A percentile compares a stretch with the other conserved stretches of the same genome.
These are phyloP conservation scores for Himantopus leucocephalus DNA, from an alignment of 2,113 vertebrate genomes.

Conservation along the genomic window DNA sequence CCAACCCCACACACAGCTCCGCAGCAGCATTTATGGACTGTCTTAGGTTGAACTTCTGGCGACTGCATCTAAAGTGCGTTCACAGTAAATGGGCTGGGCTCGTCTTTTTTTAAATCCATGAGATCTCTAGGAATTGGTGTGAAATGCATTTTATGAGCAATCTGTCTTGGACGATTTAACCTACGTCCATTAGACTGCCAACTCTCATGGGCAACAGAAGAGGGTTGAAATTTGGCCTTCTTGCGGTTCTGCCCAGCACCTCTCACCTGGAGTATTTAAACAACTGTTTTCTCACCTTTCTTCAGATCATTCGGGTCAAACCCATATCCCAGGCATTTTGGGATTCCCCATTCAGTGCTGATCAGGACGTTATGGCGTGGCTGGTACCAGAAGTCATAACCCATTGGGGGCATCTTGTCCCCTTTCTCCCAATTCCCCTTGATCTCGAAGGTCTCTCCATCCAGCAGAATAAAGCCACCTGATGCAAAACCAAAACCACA, in stretches of 20 bases:
- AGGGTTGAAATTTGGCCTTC: not conserved
- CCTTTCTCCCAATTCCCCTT: constrained; percentile 87
- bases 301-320: constrained; percentile 81
- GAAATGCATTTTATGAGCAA: not conserved
- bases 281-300: constrained; percentile 70
- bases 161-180: not conserved
- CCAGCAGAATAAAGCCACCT: constrained; percentile 90
- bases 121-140: not conserved
- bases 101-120: not conserved
- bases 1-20: not conserved
- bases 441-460: constrained; percentile 89
- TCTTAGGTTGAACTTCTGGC: not conserved
- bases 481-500: not conserved
- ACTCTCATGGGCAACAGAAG: not conserved
- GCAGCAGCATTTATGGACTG: not conserved
- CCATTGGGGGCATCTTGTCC: constrained; percentile 74
- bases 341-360: constrained; percentile 89
- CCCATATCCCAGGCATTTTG: constrained; percentile 77
- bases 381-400: constrained; percentile 98
- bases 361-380: constrained; percentile 92
- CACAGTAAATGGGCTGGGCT: not conserved
- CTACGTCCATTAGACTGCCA: accelerated
- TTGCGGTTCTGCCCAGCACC: not conserved
- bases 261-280: not conserved
- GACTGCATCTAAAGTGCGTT: not conserved